Conservation (phyloP, 2,797 vertebrate species). For the Melanogrammus aeglefinus region DNA sequence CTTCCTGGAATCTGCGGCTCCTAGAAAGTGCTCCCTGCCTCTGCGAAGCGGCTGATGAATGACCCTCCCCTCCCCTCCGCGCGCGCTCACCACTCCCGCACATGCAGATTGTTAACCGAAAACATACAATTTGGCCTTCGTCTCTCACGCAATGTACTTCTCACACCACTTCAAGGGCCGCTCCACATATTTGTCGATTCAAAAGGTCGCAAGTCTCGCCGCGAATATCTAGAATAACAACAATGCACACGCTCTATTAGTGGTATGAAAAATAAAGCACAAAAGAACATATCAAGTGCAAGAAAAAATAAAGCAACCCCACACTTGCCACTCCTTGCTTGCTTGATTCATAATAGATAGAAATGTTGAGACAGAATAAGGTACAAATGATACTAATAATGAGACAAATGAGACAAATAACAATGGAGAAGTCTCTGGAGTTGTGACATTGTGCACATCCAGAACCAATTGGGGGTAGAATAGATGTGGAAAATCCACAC, state of each 20-base stretch:
- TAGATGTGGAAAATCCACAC: too few relatives aligned
- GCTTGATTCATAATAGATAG: too few relatives aligned
- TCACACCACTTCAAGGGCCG: constrained; percentile 47
- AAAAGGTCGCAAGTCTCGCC: constrained; percentile 37
- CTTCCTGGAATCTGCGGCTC: constrained; percentile 74
- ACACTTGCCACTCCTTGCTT: too few relatives aligned
- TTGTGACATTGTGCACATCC: too few relatives aligned
- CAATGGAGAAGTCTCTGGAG: too few relatives aligned
- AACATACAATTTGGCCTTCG: constrained; percentile 48
- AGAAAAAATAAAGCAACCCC: too few relatives aligned
- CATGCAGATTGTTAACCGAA: constrained; percentile 63
- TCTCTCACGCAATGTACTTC: constrained; percentile 40
- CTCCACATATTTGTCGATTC: constrained; percentile 38
- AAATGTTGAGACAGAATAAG: too few relatives aligned
- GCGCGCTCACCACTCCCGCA: constrained; percentile 62
- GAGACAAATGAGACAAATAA: too few relatives aligned
- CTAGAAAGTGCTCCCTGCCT: constrained; percentile 77
- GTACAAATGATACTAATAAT: too few relatives aligned
- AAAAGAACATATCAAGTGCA: constrained; percentile 12
- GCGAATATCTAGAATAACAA: background rate
- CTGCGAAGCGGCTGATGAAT: constrained; percentile 75
- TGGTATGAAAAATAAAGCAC: constrained; percentile 4
- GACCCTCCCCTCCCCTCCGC: constrained; percentile 73
- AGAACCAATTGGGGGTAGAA: too few relatives aligned
- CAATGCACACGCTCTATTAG: constrained; percentile 27